Base-by-base conservation (phyloP, 2,888 invertebrate genomes). In the Muschampia plurimacula region DNA sequence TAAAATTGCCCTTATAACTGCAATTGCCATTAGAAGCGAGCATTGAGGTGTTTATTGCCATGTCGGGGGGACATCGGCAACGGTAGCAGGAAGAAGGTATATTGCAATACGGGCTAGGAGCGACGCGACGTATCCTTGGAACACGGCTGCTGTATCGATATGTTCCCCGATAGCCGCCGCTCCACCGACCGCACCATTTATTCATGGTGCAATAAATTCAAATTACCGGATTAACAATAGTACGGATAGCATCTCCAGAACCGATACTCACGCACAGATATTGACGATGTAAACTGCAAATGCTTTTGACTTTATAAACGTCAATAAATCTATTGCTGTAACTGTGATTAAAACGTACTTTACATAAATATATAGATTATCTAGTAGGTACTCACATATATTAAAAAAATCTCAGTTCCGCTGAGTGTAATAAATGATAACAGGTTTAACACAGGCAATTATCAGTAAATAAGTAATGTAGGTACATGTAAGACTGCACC, bases 211-310 rank as follows among this genome's bases (percentile, higher is more conserved):
- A 93, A 94, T 94, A 94, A 94, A 94, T 94, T 94, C 94, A 94
- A 94, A 94, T 94, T 94, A 94, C 93, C 84, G 93, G 92, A 94
- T 94, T 93, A 93, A 94, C 93, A 93, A 93, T 93, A 93, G 89
- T 88, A 85, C 78, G 91, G 94, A 94, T 94, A 92, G 83, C 86
- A 93, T 93, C 93, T 88, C 80, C 79, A 74, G 81, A 80, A 82
- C 79, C 85, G 88, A 89, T 89, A 88, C 85, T 85, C 82, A 82
- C 83, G 78, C 77, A 78, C 79, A 82, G 85, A 75, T 75, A 76
- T 76, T 76, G 75, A 73, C 74, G 74, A 85, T 86, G 84, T 82
- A 84, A 84, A 83, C 72, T 46, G 67, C 64, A 52, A 73, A 73
- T 64, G 64, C 68, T 72, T 67, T 52, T 72, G 72, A 67, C 67